These are phyloP conservation scores for Eretmochelys imbricata DNA, from an alignment of 2,113 vertebrate genomes.

Conservation along the genomic window DNA sequence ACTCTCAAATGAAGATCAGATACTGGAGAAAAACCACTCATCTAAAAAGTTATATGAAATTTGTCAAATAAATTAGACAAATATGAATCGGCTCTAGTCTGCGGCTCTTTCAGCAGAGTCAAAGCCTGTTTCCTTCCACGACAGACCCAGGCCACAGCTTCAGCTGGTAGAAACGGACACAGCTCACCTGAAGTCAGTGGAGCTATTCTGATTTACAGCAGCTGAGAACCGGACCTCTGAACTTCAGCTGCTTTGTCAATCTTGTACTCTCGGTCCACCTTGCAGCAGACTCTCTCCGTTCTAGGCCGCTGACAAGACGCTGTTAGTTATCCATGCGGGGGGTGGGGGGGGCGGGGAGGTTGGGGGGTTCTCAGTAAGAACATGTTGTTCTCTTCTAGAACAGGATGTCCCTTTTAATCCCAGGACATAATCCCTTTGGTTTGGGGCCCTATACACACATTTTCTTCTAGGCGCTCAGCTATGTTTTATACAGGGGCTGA, in stretches of 20 bases:
- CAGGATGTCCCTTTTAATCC: not conserved
- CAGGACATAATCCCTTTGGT: not conserved
- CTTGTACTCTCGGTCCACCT: accelerated
- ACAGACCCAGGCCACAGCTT: accelerated
- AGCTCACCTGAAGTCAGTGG: accelerated
- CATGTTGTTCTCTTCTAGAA: not conserved
- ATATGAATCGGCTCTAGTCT: not conserved
- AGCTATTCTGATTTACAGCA: accelerated
- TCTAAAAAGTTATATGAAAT: accelerated
- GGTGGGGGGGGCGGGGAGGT: not conserved
- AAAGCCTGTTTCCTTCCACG: accelerated
- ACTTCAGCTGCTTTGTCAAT: accelerated
- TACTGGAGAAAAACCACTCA: accelerated
- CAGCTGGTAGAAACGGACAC: accelerated
- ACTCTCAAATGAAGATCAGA: not conserved
- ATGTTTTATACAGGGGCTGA: not conserved
- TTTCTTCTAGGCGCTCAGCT: not conserved
- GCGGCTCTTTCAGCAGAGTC: not conserved
- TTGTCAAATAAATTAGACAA: accelerated
- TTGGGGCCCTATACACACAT: not conserved
- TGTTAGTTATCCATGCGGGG: accelerated
- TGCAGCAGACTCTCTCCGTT: not conserved
- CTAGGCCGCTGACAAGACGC: not conserved
- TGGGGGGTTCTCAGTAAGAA: not conserved
- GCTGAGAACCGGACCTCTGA: accelerated